phyloP scores from a whole-genome alignment of 2,113 vertebrate genomes.

The Phyllopteryx taeniolatus region DNA sequence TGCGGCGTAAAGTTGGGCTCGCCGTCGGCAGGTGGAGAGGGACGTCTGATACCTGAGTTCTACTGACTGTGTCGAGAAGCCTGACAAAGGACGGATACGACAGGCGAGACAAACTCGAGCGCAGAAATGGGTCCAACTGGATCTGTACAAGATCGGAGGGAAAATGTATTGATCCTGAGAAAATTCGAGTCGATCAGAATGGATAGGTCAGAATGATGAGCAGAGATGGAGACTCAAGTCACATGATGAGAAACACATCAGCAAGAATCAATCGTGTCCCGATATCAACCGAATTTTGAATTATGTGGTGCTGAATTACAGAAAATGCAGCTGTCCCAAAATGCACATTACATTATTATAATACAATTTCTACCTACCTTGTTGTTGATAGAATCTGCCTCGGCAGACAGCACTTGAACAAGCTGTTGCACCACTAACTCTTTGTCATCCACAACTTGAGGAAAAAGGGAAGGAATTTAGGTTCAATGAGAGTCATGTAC shows the following conservation, averaged over 20 bases:
- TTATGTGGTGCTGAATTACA: not conserved
- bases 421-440: conserved; percentile 59
- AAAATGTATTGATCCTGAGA: not conserved
- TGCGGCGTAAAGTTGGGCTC: conserved; percentile 67
- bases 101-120: conserved; percentile 52
- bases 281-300: not conserved
- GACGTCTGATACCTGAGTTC: conserved; percentile 3
- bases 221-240: not conserved
- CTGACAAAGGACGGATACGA: conserved; percentile 70
- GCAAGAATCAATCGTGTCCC: not conserved
- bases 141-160: conserved; percentile 49
- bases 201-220: not conserved
- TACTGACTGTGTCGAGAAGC: conserved; percentile 60
- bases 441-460: conserved; percentile 41
- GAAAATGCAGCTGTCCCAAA: not conserved
- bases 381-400: conserved; percentile 69
- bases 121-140: conserved; percentile 59
- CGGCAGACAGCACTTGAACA: conserved; percentile 56
- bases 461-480: not conserved
- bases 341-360: not conserved
- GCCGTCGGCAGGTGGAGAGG: conserved; percentile 5
- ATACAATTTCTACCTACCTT: conserved; percentile 53
- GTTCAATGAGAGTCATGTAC: not conserved
- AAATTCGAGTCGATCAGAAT: not conserved
- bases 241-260: not conserved